These are phyloP conservation scores for Ochlodes sylvanus DNA, from an alignment of 2,888 invertebrate genomes.

Conservation along the genomic window DNA sequence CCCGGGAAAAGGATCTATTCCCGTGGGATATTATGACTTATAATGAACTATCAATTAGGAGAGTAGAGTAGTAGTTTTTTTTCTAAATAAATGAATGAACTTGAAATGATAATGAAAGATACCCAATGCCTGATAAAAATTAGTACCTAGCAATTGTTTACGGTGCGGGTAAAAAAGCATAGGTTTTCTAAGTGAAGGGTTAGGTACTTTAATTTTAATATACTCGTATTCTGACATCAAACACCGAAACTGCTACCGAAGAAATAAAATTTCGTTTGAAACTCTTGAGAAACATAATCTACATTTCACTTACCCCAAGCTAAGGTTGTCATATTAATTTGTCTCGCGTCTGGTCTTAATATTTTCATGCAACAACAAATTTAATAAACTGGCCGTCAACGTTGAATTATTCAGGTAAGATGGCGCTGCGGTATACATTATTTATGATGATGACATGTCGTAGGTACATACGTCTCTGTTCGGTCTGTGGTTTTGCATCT, in stretches of 20 bases:
- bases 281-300: slow-evolving; percentile 24
- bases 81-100: too few relatives aligned
- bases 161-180: too few relatives aligned
- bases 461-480: slow-evolving; percentile 72
- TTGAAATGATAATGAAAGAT: too few relatives aligned
- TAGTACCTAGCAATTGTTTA: too few relatives aligned
- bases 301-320: slow-evolving; percentile 30
- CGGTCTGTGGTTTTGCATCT: slow-evolving; percentile 78
- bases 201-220: not conserved
- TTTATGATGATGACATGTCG: slow-evolving; percentile 82
- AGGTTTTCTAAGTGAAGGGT: not conserved
- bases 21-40: too few relatives aligned
- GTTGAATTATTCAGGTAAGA: slow-evolving; percentile 79
- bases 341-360: slow-evolving; percentile 58
- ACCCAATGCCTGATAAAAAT: too few relatives aligned
- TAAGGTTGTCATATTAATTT: slow-evolving; percentile 55
- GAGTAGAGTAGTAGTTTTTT: too few relatives aligned
- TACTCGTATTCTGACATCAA: not conserved
- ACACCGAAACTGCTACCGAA: not conserved
- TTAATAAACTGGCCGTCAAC: slow-evolving; percentile 80
- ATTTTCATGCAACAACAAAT: slow-evolving; percentile 78
- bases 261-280: slow-evolving; percentile 10
- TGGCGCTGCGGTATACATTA: slow-evolving; percentile 75
- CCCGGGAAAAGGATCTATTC: too few relatives aligned
- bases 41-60: too few relatives aligned